Base-by-base conservation (phyloP, 1,140 invertebrate genomes). In the Amphibalanus amphitrite region DNA sequence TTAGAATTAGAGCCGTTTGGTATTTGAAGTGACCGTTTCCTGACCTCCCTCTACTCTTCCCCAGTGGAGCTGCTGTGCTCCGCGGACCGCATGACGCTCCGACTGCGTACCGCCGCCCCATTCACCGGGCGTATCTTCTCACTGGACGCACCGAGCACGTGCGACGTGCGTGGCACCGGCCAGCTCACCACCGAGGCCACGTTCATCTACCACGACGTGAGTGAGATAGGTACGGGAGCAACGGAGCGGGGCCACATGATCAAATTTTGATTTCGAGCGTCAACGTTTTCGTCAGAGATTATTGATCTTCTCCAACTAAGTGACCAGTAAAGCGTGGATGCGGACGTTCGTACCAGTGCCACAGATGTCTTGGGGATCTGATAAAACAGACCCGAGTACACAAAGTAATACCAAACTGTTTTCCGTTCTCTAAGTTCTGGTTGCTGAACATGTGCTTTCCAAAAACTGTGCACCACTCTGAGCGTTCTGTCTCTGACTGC, bases 51-150 rank as follows among this genome's bases (percentile, higher is more conserved):
- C 69, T 29, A 28, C 64, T 70, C 59, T 71, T 73, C 76, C 78
- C 73, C 76, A 85, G 84, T 86, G 72, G 80, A 78, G 71, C 79
- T 86, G 4, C 76, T 76, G 3, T 86, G 85, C 74, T 79, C 77
- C 23, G 79, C 81, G 33, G 78, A 80, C 10, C 76, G 73, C 1
- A 81, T 86, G 79, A 80, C 77, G 3, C 76, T 86, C 0, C 79
- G 80, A 25, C 75, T 86, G 15, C 77, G 76, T 17, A 85, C 84
- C 0, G 73, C 70, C 25, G 82, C 83, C 69, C 79, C 82, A 0
- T 86, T 86, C 74, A 74, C 76, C 6, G 85, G 85, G 0, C 77
- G 81, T 29, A 75, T 85, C 1, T 85, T 83, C 73, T 79, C 80
- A 0, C 78, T 74, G 69, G 82, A 81, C 23, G 77, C 80, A 30